A percentile compares a stretch with the other conserved stretches of the same genome.
Conservation (phyloP, 2,888 invertebrate species). For the Hypolimnas misippus region DNA sequence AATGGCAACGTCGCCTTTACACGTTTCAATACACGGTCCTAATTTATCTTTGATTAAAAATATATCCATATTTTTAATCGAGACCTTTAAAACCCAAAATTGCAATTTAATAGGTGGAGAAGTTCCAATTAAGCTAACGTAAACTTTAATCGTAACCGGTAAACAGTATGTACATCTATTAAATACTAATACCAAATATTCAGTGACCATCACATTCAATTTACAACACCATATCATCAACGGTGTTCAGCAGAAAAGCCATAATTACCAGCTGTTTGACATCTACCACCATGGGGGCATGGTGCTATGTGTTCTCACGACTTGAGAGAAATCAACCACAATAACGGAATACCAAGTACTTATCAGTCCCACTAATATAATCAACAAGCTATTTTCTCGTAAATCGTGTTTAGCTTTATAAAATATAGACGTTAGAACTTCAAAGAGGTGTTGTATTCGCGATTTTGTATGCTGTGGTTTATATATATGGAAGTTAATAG, state of each 20-base stretch:
- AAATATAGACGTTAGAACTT: not conserved
- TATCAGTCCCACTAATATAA: slow-evolving; percentile 26
- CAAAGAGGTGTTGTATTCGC: too few relatives aligned
- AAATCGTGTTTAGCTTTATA: not conserved
- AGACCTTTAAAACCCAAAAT: too few relatives aligned
- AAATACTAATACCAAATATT: slow-evolving; percentile 16
- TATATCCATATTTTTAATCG: too few relatives aligned
- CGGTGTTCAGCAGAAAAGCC: slow-evolving; percentile 29
- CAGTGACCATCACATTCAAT: slow-evolving; percentile 22
- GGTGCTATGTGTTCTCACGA: slow-evolving; percentile 70
- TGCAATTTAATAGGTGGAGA: too few relatives aligned
- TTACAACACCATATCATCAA: slow-evolving; percentile 15
- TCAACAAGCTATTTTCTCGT: slow-evolving; percentile 20
- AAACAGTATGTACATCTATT: too few relatives aligned
- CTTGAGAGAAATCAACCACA: slow-evolving; percentile 48
- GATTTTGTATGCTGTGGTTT: too few relatives aligned
- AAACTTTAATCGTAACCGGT: too few relatives aligned
- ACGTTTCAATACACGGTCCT: too few relatives aligned
- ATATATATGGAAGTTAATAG: too few relatives aligned
- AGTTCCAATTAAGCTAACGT: too few relatives aligned
- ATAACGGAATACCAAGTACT: slow-evolving; percentile 22
- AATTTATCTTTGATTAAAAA: too few relatives aligned
- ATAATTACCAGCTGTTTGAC: slow-evolving; percentile 62
- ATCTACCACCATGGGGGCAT: slow-evolving; percentile 62
- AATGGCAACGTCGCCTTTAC: too few relatives aligned